Evolutionary conservation across 2,888 invertebrate genomes (phyloP).

Genomic region (Sicus ferrugineus): DNA sequence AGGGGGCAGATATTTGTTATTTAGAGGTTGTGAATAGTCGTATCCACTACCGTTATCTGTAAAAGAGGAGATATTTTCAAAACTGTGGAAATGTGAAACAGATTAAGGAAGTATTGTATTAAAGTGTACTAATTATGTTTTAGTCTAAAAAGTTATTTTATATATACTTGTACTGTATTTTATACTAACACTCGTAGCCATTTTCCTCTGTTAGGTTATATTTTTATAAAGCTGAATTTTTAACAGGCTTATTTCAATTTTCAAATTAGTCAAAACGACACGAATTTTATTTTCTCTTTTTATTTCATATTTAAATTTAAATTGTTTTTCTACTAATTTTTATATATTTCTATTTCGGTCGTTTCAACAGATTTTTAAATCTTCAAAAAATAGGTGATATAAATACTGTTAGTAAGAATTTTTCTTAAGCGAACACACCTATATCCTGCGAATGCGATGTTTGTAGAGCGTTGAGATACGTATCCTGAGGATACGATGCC

Average conservation of each 20-base stretch:
- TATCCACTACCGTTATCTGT: conserved; percentile 44
- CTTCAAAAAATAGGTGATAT: no score
- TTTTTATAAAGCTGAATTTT: neutral
- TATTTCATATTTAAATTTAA: neutral
- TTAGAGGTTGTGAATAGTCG: conserved; percentile 48
- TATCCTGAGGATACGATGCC: conserved; percentile 48
- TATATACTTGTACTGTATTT: no score
- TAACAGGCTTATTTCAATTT: no score
- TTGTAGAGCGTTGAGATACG: conserved; percentile 56
- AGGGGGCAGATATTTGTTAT: conserved; percentile 49
- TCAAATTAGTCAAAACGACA: neutral
- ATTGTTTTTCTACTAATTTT: neutral
- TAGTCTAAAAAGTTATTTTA: neutral
- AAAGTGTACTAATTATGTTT: neutral
- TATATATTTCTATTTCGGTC: neutral
- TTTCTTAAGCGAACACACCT: conserved; percentile 43
- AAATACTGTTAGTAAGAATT: no score
- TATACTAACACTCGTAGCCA: neutral
- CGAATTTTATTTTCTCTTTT: neutral
- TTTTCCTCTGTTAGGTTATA: neutral
- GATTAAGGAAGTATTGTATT: no score
- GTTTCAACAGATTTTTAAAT: neutral
- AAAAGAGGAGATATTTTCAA: no score
- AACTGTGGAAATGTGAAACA: no score
- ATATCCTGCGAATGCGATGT: conserved; percentile 51